These are phyloP conservation scores for Pholis gunnellus DNA, from an alignment of 2,113 vertebrate species.

Conservation along the genomic window DNA sequence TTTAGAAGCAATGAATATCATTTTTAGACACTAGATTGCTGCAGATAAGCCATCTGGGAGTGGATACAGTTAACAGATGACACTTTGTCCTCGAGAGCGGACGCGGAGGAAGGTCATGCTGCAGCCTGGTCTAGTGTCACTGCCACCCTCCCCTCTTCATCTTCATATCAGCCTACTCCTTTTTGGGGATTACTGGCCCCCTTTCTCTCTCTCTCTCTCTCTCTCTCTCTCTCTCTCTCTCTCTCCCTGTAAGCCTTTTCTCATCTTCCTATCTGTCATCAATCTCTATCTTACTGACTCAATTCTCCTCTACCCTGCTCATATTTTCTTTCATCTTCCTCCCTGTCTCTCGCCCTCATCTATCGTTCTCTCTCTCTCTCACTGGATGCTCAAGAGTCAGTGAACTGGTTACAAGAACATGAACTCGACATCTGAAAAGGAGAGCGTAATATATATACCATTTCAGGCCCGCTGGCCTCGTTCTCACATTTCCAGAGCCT, in stretches of 20 bases:
- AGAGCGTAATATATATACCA: constrained; percentile 47
- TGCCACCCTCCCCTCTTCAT: constrained; percentile 59
- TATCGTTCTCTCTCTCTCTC: constrained; percentile 62
- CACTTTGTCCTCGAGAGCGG: constrained; percentile 77
- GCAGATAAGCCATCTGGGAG: constrained; percentile 79
- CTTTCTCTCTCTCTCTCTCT: neutral
- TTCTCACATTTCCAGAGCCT: constrained; percentile 61
- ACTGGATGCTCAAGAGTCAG: constrained; percentile 70
- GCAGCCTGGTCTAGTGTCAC: constrained; percentile 46
- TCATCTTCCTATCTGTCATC: constrained; percentile 79
- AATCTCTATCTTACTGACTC: constrained; percentile 78
- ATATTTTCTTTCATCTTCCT: constrained; percentile 78
- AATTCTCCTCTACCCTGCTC: constrained; percentile 73
- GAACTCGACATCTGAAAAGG: constrained; percentile 64
- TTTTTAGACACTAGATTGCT: constrained; percentile 83
- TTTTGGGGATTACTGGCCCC: constrained; percentile 60
- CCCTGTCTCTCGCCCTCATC: constrained; percentile 67
- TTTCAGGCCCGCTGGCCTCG: constrained; percentile 60
- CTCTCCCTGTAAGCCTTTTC: constrained; percentile 65
- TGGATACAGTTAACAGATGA: constrained; percentile 68
- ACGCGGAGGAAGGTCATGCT: constrained; percentile 64
- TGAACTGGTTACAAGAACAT: constrained; percentile 75
- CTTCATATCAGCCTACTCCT: constrained; percentile 57
- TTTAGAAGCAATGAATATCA: constrained; percentile 94
- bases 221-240: constrained; percentile 8